These are phyloP conservation scores for Drosophila pruinosa DNA, from an alignment of 1,140 invertebrate genomes.

Conservation along the genomic window DNA sequence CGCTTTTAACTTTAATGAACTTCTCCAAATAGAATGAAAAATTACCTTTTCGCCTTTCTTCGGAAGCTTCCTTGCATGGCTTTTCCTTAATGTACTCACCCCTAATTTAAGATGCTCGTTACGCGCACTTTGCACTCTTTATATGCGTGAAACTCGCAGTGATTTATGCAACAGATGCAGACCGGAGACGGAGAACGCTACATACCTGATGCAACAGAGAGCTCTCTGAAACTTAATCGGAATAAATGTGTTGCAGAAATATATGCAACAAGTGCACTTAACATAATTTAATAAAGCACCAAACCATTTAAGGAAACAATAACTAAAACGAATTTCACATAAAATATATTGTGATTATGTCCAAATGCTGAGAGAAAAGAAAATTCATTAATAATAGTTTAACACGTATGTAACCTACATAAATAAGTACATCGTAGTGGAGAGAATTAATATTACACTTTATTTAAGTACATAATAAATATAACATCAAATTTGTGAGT, in stretches of 20 bases:
- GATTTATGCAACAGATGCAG: constrained; percentile 62
- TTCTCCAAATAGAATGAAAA: constrained; percentile 46
- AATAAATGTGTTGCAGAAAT: constrained; percentile 47
- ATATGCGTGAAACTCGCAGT: constrained; percentile 34
- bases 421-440: too few relatives aligned
- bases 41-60: constrained; percentile 45
- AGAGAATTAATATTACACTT: too few relatives aligned
- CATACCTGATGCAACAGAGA: background rate
- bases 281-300: constrained; percentile 47
- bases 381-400: too few relatives aligned
- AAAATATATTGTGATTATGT: background rate
- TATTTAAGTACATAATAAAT: too few relatives aligned
- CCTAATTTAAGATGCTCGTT: constrained; percentile 59
- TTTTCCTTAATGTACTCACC: background rate
- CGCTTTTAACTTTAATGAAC: constrained; percentile 51
- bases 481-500: too few relatives aligned
- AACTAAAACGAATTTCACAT: background rate
- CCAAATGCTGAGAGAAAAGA: too few relatives aligned
- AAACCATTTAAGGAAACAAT: constrained; percentile 4
- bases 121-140: constrained; percentile 58
- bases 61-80: too few relatives aligned
- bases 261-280: constrained; percentile 43
- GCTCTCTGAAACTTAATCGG: constrained; percentile 36
- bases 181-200: background rate
- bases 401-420: too few relatives aligned